A percentile compares a stretch with the other conserved stretches of the same genome.
phyloP scores from a whole-genome alignment of 2,888 invertebrate species.

The Leptinotarsa haldemani region DNA sequence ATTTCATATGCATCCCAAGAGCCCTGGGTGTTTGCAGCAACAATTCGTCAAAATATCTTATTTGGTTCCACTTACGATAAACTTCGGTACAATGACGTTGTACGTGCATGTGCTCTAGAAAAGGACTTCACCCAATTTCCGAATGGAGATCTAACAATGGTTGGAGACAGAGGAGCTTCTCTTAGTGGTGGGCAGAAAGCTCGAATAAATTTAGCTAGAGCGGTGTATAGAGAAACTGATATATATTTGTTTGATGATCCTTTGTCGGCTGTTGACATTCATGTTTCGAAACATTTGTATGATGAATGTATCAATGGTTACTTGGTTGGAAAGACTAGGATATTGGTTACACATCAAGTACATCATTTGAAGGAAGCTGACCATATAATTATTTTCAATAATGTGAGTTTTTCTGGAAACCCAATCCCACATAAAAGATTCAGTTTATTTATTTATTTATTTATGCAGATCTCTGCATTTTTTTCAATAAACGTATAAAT shows the following conservation, averaged over 20 bases:
- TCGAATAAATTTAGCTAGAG: constrained; percentile 76
- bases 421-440: no score
- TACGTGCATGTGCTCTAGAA: constrained; percentile 76
- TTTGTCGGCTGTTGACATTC: constrained; percentile 86
- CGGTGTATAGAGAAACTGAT: constrained; percentile 78
- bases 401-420: constrained; percentile 64
- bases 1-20: constrained; percentile 85
- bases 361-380: constrained; percentile 80
- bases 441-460: no score
- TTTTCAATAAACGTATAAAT: no score
- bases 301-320: constrained; percentile 80
- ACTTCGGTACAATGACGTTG: constrained; percentile 71
- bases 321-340: constrained; percentile 75
- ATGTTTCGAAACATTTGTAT: constrained; percentile 82
- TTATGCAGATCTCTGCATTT: no score
- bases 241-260: constrained; percentile 88
- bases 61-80: constrained; percentile 79
- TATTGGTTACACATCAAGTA: constrained; percentile 89
- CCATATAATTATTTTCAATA: constrained; percentile 73
- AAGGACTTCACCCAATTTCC: constrained; percentile 80
- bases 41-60: constrained; percentile 86
- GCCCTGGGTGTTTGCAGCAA: constrained; percentile 84
- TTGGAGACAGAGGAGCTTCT: constrained; percentile 84
- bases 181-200: constrained; percentile 87
- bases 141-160: constrained; percentile 79